A percentile compares a stretch with the other conserved stretches of the same genome.
phyloP scores from a whole-genome alignment of 2,113 vertebrate genomes.

The Cyrtonyx montezumae region DNA sequence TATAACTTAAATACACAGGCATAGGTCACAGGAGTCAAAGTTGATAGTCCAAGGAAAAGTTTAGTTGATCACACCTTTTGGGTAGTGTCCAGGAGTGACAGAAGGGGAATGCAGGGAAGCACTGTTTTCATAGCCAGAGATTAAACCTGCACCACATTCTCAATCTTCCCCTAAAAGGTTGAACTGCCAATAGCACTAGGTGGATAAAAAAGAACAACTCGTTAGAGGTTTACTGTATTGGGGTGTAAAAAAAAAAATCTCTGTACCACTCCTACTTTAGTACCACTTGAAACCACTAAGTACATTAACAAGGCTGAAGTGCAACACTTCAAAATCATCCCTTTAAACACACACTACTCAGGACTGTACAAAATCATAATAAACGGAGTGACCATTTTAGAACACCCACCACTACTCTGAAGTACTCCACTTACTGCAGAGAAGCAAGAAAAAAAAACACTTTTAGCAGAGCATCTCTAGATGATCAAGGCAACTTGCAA shows the following conservation, averaged over 20 bases:
- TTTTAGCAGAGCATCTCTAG: not conserved
- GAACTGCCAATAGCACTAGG: not conserved
- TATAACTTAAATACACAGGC: not conserved
- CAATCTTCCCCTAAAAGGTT: not conserved
- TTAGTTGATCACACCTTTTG: not conserved
- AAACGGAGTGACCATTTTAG: conserved; percentile 22
- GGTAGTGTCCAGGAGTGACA: not conserved
- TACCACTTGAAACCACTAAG: conserved; percentile 18
- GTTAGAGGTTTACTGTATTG: not conserved
- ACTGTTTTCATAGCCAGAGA: not conserved
- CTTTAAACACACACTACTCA: conserved; percentile 48
- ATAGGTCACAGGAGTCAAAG: not conserved
- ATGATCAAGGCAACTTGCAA: not conserved
- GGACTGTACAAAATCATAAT: not conserved
- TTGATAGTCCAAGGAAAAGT: not conserved
- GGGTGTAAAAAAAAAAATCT: not conserved
- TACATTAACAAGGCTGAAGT: conserved; percentile 6
- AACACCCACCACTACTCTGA: not conserved
- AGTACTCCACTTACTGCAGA: not conserved
- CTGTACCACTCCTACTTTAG: not conserved
- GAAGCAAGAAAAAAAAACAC: not conserved
- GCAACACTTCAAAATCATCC: conserved; percentile 7
- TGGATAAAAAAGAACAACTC: not conserved
- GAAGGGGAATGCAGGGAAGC: not conserved
- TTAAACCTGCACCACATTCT: not conserved